Evolutionary conservation across 2,113 vertebrate species (phyloP), one percentile per base, ranked within the genome.

Genomic region (Oreochromis aureus): DNA sequence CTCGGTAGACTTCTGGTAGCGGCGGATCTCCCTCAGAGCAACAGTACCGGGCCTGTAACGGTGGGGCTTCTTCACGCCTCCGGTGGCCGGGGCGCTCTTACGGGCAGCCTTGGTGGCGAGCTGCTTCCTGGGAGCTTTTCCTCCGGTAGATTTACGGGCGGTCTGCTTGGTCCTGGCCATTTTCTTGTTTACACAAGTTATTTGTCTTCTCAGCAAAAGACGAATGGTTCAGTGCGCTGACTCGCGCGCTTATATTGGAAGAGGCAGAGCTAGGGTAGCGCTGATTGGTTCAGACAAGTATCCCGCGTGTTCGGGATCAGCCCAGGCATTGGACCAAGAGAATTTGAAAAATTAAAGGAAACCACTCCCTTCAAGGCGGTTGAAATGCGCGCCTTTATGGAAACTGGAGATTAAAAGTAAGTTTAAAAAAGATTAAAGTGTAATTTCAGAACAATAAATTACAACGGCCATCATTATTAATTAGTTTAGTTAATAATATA

Each of bases 141-240:
- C 90, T 36, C 89, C 89, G 27, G 90, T 93, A 46, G 91, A 93
- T 9, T 93, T 91, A 34, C 91, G 88, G 2, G 89, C 92, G 3
- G 92, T 93, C 30, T 93, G 92, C 71, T 93, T 93, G 6, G 92
- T 93, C 46, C 92, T 89, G 1, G 92, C 92, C 90, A 92, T 10
- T 6, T 18, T 71, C 5, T 15, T 15, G 2, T 3, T 16, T n/a
- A 6, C 2, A 0, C 1, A 2, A 39, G 6, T 9, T 3, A 2
- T 12, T 41, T 73, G 41, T 11, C 6, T 46, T 73, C 15, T 18
- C 2, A 46, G 22, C 5, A 7, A 73, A 46, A 46, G 8, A 73
- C 3, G 41, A 73, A 73, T 73, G 4, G 2, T 10, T 2, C 6
- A 27, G 5, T 1, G 3, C 1, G 1, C 5, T 13, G 5, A 32